These are phyloP conservation scores for Xenentodon cancila DNA, from an alignment of 2,797 vertebrate genomes.

Conservation along the genomic window DNA sequence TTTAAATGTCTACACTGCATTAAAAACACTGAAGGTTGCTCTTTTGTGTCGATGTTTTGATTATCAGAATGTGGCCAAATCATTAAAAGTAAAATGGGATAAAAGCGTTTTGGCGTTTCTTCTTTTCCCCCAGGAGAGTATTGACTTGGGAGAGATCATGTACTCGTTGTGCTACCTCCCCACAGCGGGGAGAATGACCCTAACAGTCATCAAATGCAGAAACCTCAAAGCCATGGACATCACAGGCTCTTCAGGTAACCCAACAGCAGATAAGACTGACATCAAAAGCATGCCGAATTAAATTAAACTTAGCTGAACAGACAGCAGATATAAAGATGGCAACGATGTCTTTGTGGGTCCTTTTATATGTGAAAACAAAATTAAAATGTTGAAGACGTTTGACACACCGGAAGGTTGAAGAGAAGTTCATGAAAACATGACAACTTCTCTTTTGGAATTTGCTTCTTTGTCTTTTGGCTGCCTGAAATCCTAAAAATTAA, in stretches of 20 bases:
- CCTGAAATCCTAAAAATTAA: not conserved
- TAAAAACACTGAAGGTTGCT: constrained; percentile 1
- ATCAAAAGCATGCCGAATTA: constrained; percentile 38
- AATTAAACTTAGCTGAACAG: constrained; percentile 26
- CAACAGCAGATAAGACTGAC: constrained; percentile 23
- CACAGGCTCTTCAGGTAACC: constrained; percentile 94
- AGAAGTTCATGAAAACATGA: not conserved
- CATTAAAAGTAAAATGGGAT: not conserved
- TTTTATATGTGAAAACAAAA: not conserved
- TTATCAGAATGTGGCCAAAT: not conserved
- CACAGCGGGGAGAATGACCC: constrained; percentile 96
- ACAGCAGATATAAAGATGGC: constrained; percentile 6
- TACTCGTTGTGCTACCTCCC: constrained; percentile 98
- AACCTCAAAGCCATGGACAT: constrained; percentile 99
- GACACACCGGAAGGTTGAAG: not conserved
- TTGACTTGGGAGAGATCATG: constrained; percentile 99
- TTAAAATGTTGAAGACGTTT: not conserved
- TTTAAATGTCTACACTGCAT: not conserved
- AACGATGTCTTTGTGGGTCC: too few species aligned
- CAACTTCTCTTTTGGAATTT: not conserved
- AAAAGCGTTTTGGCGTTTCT: constrained; percentile 1
- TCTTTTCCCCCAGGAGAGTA: constrained; percentile 86
- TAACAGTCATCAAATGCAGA: constrained; percentile 98
- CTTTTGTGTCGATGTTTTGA: constrained; percentile 8
- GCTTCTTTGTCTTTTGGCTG: not conserved